These are phyloP conservation scores for Chloebia gouldiae DNA, from an alignment of 2,113 vertebrate species.

Conservation along the genomic window DNA sequence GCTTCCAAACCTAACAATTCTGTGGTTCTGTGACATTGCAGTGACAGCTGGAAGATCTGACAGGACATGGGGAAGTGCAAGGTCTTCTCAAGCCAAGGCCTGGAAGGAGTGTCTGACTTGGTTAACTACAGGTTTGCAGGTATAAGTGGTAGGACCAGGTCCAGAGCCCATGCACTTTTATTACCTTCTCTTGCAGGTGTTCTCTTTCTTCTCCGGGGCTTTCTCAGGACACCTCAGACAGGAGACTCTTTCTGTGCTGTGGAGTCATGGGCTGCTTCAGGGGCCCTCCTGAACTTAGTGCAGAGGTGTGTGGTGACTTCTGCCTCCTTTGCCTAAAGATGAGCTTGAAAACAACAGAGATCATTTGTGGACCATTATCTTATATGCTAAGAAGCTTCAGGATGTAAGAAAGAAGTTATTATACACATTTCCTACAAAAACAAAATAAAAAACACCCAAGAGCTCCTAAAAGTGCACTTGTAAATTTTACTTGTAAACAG, in stretches of 20 bases:
- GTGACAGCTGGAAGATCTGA: not conserved
- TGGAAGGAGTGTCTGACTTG: not conserved
- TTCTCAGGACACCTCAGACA: not conserved
- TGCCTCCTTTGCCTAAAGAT: not conserved
- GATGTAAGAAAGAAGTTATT: not conserved
- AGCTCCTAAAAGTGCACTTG: not conserved
- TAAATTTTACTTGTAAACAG: not conserved
- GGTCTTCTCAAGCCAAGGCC: not conserved
- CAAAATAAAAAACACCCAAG: not conserved
- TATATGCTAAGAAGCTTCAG: not conserved
- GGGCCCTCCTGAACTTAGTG: not conserved
- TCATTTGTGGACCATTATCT: not conserved
- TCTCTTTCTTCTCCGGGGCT: not conserved
- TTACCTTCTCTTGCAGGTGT: not conserved
- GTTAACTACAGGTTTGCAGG: not conserved
- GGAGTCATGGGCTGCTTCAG: rapidly evolving
- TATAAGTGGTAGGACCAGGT: not conserved
- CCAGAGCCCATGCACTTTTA: not conserved
- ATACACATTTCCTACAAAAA: not conserved
- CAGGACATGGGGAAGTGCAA: rapidly evolving
- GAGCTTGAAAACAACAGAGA: not conserved
- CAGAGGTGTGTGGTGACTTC: not conserved
- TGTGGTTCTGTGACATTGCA: not conserved
- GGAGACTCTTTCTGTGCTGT: no score
- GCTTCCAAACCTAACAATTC: not conserved